Base-by-base conservation (phyloP, 2,113 vertebrate species). In the Epinephelus cyanopodus region DNA sequence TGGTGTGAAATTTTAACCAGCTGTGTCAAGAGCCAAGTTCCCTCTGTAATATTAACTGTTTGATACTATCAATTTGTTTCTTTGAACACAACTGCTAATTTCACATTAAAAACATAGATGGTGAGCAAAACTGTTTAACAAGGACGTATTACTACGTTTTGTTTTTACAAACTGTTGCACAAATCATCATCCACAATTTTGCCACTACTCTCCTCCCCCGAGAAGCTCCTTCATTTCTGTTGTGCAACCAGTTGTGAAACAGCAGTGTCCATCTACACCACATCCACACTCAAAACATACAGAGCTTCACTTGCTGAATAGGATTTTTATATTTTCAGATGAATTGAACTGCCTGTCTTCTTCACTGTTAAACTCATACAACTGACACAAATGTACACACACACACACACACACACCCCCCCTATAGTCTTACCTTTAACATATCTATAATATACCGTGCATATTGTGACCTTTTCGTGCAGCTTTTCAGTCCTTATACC, bases 21-120 rank as follows among this genome's bases (percentile, higher is more conserved):
- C 65, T 68, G 58, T 74, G 74, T 76, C 62, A 76, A 57, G 19
- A 45, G 54, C 52, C 68, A 61, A 64, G 29, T 75, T 47, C 47
- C 27, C 37, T 42, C 18, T 42, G 7, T 58, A 12, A 53, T 64
- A 50, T 21, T 27, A 60, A 21, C 19, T 1, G 21, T 54, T 74
- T 76, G 33, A 23, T 21, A 42, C 5, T 33, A 62, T 60, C 23
- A 62, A 21, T 57, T 53, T 73, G 56, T 14, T 6, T 18, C 56
- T 68, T 37, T 23, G 42, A 58, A 63, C 23, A 29, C 5, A 3
- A 14, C 29, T 37, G 17, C 21, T 56, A 7, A 72, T 72, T 73
- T 71, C 21, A 61, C n/a, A 66, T 66, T 14, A 17, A 62, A 66
- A 73, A 64, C 5, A 25, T 7, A 29, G 57, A 33, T 8, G 58